Conservation (phyloP, 2,888 invertebrate species). For the Phania funesta region DNA sequence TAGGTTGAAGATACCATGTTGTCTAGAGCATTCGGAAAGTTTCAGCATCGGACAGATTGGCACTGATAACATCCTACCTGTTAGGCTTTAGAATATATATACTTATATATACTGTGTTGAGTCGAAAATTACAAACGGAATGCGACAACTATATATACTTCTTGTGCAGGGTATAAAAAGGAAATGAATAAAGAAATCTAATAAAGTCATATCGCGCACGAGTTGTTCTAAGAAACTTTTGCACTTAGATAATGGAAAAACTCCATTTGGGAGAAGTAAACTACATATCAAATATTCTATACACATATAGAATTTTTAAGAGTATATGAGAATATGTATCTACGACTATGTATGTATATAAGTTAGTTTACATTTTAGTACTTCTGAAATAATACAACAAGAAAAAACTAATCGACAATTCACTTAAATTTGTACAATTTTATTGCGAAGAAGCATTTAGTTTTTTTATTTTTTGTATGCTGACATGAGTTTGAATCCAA, state of each 20-base stretch:
- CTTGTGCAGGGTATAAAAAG: no score
- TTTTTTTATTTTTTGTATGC: background rate
- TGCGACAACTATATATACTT: no score
- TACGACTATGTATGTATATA: background rate
- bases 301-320: conserved; percentile 44
- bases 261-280: conserved; percentile 73
- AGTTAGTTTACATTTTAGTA: background rate
- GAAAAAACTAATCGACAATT: conserved; percentile 14
- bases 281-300: conserved; percentile 27
- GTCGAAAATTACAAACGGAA: no score
- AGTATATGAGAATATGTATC: background rate
- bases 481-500: background rate
- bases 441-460: conserved; percentile 13
- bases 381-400: background rate
- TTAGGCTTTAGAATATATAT: no score
- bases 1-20: no score
- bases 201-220: conserved; percentile 77
- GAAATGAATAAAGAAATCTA: conserved; percentile 71
- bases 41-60: no score
- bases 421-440: conserved; percentile 37
- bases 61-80: no score
- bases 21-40: no score
- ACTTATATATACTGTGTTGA: no score
- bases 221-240: conserved; percentile 75
- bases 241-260: conserved; percentile 79